A percentile compares a stretch with the other conserved stretches of the same genome.
These are phyloP conservation scores for Carassius auratus DNA, from an alignment of 2,113 vertebrate genomes.

Conservation along the genomic window DNA sequence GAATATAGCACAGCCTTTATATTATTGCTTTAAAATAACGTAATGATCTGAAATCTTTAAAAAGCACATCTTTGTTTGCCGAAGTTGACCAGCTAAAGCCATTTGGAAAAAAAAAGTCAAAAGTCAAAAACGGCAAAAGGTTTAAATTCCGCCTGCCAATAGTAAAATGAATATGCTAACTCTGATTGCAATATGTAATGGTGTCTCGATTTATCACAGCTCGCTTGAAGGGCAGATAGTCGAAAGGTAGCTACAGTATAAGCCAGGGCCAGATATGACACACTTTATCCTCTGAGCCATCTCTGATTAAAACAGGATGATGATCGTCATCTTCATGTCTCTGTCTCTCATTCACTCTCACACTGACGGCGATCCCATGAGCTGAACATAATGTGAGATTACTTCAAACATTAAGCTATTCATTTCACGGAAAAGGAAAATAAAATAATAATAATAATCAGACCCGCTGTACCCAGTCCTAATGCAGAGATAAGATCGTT, in stretches of 20 bases:
- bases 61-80: background rate
- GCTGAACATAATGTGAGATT: conserved; percentile 64
- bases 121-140: background rate
- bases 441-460: conserved; percentile 67
- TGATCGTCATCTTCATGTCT: conserved; percentile 60
- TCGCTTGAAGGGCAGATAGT: background rate
- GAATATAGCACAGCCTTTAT: too few relatives aligned
- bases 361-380: conserved; percentile 57
- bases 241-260: conserved; percentile 18
- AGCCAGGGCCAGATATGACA: conserved; percentile 51
- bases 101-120: conserved; percentile 3
- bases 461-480: conserved; percentile 67
- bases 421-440: conserved; percentile 73
- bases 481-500: conserved; percentile 73
- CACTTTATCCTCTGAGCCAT: conserved; percentile 65
- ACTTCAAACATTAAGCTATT: conserved; percentile 77
- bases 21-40: too few relatives aligned
- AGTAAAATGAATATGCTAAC: background rate
- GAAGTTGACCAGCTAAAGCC: background rate
- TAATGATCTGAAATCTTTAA: background rate
- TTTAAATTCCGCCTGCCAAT: background rate
- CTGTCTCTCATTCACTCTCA: conserved; percentile 33
- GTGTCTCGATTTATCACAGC: background rate
- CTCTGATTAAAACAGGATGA: conserved; percentile 60
- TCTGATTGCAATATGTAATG: background rate